phyloP scores from a whole-genome alignment of 2,888 invertebrate genomes.

The Sinhomidia bicolor region DNA sequence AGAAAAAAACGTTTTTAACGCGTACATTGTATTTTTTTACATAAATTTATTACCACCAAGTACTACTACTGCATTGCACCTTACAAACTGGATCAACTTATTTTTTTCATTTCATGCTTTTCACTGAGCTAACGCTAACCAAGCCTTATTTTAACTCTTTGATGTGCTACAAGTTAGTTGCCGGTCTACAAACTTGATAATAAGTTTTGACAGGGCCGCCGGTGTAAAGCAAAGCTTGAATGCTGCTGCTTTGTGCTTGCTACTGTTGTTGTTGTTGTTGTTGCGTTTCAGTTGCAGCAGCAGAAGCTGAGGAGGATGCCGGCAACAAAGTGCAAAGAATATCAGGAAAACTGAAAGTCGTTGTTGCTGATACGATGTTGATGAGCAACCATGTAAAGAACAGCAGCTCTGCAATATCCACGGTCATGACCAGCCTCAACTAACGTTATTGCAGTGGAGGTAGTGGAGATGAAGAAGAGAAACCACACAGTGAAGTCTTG shows the following conservation, averaged over 20 bases:
- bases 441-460: background rate
- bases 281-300: background rate
- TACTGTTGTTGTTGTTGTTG: background rate
- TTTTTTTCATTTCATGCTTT: too few species aligned
- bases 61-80: too few species aligned
- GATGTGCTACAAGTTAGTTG: too few species aligned
- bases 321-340: constrained; percentile 36
- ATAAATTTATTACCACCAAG: too few species aligned
- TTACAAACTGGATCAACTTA: too few species aligned
- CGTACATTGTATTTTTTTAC: too few species aligned
- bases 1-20: too few species aligned
- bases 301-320: constrained; percentile 16
- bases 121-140: too few species aligned
- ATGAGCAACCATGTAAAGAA: constrained; percentile 6
- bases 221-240: background rate
- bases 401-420: background rate
- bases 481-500: too few species aligned
- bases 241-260: background rate
- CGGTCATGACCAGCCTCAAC: constrained; percentile 38
- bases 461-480: background rate
- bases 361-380: background rate
- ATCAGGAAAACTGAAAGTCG: constrained; percentile 1
- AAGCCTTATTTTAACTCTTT: too few species aligned
- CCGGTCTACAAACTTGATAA: too few species aligned
- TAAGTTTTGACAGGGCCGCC: too few species aligned